phyloP scores from a whole-genome alignment of 2,797 vertebrate genomes.

The Euphonia xanthogaster region DNA sequence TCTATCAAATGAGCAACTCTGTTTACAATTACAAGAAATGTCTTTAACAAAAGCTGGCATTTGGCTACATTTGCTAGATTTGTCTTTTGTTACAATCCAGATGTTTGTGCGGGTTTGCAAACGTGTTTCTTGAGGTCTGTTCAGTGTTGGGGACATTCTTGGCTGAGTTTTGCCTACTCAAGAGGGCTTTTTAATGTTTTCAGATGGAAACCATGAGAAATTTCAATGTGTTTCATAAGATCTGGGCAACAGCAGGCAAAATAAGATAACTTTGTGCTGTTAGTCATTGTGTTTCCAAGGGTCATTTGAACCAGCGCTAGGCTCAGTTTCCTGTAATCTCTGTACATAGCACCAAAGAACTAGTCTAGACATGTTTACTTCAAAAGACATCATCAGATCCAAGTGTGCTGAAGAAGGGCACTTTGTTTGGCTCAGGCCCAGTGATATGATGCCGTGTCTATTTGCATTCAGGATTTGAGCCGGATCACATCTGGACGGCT shows the following conservation, averaged over 20 bases:
- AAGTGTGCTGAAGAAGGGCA: background rate
- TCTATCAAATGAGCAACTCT: slow-evolving; percentile 26
- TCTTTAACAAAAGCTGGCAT: slow-evolving; percentile 46
- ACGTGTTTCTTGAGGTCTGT: background rate
- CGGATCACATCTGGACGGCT: background rate
- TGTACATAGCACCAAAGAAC: background rate
- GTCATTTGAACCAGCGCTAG: background rate
- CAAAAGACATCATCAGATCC: background rate
- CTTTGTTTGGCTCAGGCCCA: background rate
- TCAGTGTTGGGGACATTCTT: slow-evolving; percentile 19
- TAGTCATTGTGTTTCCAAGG: background rate
- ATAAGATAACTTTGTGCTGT: background rate
- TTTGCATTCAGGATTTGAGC: background rate
- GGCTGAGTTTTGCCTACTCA: background rate
- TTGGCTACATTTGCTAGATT: slow-evolving; percentile 14
- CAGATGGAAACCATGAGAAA: slow-evolving; percentile 29
- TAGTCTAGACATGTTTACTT: background rate
- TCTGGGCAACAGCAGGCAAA: background rate
- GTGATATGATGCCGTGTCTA: background rate
- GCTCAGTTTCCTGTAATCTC: background rate
- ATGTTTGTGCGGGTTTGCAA: background rate
- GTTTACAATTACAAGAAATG: slow-evolving; percentile 32
- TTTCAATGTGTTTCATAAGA: slow-evolving; percentile 46
- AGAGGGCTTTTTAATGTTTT: background rate
- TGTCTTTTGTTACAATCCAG: slow-evolving; percentile 26